Evolutionary conservation across 2,888 invertebrate genomes (phyloP).

Genomic region (Drosophila incognita): DNA sequence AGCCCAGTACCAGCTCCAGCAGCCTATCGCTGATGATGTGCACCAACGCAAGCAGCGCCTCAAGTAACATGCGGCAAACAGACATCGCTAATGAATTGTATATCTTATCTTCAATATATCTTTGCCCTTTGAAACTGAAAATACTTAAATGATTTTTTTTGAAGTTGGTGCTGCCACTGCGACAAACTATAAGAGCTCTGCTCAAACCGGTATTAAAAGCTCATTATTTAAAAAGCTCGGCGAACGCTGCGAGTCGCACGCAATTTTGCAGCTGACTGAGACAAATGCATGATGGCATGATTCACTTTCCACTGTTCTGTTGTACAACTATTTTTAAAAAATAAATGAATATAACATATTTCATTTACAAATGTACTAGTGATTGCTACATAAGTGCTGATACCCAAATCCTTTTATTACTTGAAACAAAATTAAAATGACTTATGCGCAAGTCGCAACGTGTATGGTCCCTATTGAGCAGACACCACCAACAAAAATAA

Average conservation of each 20-base stretch:
- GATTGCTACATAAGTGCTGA: neutral
- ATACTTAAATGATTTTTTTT: neutral
- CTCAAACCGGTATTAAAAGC: slow-evolving; percentile 18
- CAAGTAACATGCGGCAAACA: slow-evolving; percentile 63
- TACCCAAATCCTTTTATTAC: neutral
- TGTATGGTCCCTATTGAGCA: slow-evolving; percentile 8
- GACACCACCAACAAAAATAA: slow-evolving; percentile 38
- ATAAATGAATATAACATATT: neutral
- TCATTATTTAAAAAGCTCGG: neutral
- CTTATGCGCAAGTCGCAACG: slow-evolving; percentile 9
- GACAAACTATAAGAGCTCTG: neutral
- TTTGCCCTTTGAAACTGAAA: slow-evolving; percentile 29
- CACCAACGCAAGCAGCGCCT: slow-evolving; percentile 65
- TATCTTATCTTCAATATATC: slow-evolving; percentile 4
- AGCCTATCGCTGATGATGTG: slow-evolving; percentile 78
- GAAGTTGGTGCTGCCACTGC: slow-evolving; percentile 42
- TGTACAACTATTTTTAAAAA: neutral
- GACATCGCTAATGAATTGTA: slow-evolving; percentile 55
- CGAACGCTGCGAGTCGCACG: neutral
- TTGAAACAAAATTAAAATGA: too few relatives aligned
- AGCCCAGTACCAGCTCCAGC: slow-evolving; percentile 79
- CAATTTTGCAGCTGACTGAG: neutral
- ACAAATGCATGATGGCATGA: neutral
- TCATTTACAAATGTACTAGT: neutral
- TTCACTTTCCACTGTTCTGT: neutral